Evolutionary conservation across 1,140 invertebrate genomes (phyloP), one percentile per base, ranked within the genome.

Genomic region (Wasmannia auropunctata): DNA sequence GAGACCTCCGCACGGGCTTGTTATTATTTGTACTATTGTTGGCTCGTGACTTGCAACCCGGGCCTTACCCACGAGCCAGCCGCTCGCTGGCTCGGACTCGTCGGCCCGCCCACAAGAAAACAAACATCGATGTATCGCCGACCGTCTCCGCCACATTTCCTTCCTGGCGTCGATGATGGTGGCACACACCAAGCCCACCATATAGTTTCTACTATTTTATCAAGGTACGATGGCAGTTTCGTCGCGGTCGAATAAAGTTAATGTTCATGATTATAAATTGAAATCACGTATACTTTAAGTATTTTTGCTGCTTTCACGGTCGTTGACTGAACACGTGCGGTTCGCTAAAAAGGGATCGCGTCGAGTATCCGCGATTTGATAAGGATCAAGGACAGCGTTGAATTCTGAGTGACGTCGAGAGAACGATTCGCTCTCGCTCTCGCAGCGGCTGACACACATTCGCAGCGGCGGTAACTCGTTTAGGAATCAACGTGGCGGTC

Each of bases 11-110:
- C 85, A 76, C 83, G 70, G 90, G 90, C 92, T 94, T 95, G 93
- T 95, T 95, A 94, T 95, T 95, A 95, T 95, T 95, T 95, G 94
- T 95, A 94, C 93, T 94, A 95, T 95, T 95, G 94, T 95, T 94
- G 92, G 93, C 92, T 95, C 94, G 93, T 95, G 94, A 95, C 94
- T 95, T 95, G 94, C 94, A 94, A 90, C 91, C 92, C 86, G 88
- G 91, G 56, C 70, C 87, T 91, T 90, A 87, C 86, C 90, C 88
- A 70, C 88, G 84, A 91, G 91, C 86, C 63, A 77, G 81, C 75
- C 85, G 76, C 83, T 63, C 40, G 43, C 40, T 43, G 75, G 86
- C 60, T 86, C 70, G 85, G n/a, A 85, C 69, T 58, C 88, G 69
- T 80, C 88, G 90, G 83, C 84, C 93, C 93, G 93, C 93, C 93